Evolutionary conservation across 2,113 vertebrate genomes (phyloP).

Genomic region (Odontesthes bonariensis): DNA sequence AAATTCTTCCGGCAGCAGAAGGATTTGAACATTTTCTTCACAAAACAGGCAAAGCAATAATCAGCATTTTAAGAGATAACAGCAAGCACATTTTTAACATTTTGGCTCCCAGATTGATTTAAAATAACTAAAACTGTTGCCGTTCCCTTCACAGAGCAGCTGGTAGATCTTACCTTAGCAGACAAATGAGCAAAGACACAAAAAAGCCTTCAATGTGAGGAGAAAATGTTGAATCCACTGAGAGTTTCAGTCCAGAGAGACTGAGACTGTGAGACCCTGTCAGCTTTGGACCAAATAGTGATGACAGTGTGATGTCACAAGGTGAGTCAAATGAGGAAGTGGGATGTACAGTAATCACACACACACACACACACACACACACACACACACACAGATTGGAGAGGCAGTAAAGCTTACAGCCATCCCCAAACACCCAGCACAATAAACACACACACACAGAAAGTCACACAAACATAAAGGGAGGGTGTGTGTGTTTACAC

Average conservation of each 20-base stretch:
- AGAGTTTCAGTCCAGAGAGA: not conserved
- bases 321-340: conserved; percentile 68
- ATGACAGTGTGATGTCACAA: conserved; percentile 59
- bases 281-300: conserved; percentile 43
- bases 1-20: not conserved
- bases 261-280: not conserved
- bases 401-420: not conserved
- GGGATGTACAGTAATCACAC: too few species aligned
- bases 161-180: conserved; percentile 44
- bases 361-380: conserved; percentile 12
- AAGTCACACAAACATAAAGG: not conserved
- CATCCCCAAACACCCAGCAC: not conserved
- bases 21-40: not conserved
- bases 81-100: not conserved
- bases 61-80: not conserved
- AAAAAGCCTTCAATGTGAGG: not conserved
- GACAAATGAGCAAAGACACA: not conserved
- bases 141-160: not conserved
- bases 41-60: not conserved
- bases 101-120: not conserved
- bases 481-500: not conserved
- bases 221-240: not conserved
- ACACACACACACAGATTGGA: conserved; percentile 10
- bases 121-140: not conserved
- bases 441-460: conserved; percentile 1